phyloP scores from a whole-genome alignment of 2,797 vertebrate species.

The Rhadinocentrus ornatus region DNA sequence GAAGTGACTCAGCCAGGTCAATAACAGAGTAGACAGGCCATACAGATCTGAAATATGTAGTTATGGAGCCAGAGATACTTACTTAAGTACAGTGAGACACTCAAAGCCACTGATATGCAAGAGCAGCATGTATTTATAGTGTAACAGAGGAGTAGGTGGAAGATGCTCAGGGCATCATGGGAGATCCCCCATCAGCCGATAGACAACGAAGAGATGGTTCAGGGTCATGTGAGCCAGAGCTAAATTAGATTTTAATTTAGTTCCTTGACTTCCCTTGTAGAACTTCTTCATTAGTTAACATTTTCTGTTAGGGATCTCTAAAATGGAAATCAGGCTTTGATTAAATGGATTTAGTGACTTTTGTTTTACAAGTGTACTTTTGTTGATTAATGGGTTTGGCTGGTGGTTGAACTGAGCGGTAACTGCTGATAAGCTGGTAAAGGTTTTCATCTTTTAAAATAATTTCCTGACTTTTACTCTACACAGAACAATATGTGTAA shows the following conservation, averaged over 20 bases:
- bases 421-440: slow-evolving; percentile 36
- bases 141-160: neutral
- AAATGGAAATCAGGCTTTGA: slow-evolving; percentile 5
- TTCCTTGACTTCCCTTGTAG: neutral
- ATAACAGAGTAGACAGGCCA: too few species aligned
- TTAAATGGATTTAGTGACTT: neutral
- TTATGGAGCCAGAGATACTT: neutral
- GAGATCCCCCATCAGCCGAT: neutral
- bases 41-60: neutral
- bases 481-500: slow-evolving; percentile 52
- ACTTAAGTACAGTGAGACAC: neutral
- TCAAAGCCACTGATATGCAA: neutral
- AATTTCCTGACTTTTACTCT: slow-evolving; percentile 33
- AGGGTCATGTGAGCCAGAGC: neutral
- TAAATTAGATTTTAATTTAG: neutral
- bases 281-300: neutral
- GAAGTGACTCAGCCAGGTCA: too few species aligned
- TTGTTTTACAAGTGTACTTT: slow-evolving; percentile 12
- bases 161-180: neutral
- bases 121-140: neutral
- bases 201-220: neutral
- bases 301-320: neutral
- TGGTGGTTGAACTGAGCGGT: slow-evolving; percentile 23
- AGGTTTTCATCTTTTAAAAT: slow-evolving; percentile 50
- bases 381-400: slow-evolving; percentile 26